Evolutionary conservation across 1,140 invertebrate genomes (phyloP), one percentile per base, ranked within the genome.

Genomic region (Plutomurus gul): DNA sequence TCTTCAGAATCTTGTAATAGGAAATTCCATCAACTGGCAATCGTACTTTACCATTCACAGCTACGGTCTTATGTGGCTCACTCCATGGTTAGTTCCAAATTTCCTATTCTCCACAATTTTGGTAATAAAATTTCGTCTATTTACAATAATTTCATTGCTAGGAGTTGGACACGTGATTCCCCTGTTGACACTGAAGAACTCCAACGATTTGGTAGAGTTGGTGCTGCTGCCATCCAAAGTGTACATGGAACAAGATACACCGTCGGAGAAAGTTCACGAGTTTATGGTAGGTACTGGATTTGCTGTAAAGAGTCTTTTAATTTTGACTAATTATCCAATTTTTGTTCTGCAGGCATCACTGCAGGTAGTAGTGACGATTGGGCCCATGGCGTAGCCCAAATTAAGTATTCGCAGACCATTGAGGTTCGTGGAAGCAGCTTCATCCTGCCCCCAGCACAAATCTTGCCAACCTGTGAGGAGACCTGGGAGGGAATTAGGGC

Each of bases 21-120:
- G 33, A 8, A 36, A 11, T 8, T 4, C 4, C 10, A 77, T 70
- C 33, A 70, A 70, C 39, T 77, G 10, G 18, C 2, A 27, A 5
- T 7, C n/a, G 7, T 77, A 77, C 27, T n/a, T 77, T 20, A 77
- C 76, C 6, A 30, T 77, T 8, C 76, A 77, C 56, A 40, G 33
- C 22, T 77, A 77, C 27, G 76, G 51, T 3, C 76, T 70, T 20
- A 22, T 6, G 51, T 65, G 27, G 30, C 51, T 77, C 27, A 77
- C 43, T 18, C 76, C 76, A 2, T 77, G n/a, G n/a, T n/a, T n/a
- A n/a, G n/a, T n/a, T n/a, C n/a, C n/a, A n/a, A n/a, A n/a, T n/a
- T n/a, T n/a, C n/a, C n/a, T n/a, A n/a, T n/a, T n/a, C n/a, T n/a
- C n/a, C n/a, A n/a, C n/a, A n/a, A n/a, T n/a, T n/a, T n/a, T n/a